Evolutionary conservation across 2,113 vertebrate genomes (phyloP).

Genomic region (Amazona vittata): DNA sequence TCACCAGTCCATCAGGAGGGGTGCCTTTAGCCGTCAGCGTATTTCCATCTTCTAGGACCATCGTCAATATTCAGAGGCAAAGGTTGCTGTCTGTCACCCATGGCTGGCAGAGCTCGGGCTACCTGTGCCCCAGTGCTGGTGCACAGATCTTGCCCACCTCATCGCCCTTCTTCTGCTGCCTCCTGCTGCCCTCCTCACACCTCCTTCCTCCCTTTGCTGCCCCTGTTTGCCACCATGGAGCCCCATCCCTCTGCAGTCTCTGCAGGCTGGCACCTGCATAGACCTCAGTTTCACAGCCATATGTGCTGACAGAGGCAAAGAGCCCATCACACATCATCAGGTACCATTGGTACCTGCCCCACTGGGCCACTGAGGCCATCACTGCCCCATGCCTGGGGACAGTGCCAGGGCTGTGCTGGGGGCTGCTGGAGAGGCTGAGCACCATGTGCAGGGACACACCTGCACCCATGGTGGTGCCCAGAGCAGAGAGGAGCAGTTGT

Average conservation of each 20-base stretch:
- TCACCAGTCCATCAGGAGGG: background rate
- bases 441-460: background rate
- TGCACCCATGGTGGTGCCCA: background rate
- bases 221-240: fast-evolving
- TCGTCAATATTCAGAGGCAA: background rate
- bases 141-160: background rate
- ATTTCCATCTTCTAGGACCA: background rate
- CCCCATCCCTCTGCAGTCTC: fast-evolving
- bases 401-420: background rate
- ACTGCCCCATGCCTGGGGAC: background rate
- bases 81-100: background rate
- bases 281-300: background rate
- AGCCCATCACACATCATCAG: background rate
- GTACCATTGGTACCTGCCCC: background rate
- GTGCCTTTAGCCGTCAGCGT: background rate
- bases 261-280: background rate
- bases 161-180: background rate
- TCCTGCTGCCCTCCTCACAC: fast-evolving
- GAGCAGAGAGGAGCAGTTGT: background rate
- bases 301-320: background rate
- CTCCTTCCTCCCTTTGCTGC: background rate
- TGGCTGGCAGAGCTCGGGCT: fast-evolving
- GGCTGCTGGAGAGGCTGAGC: background rate
- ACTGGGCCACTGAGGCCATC: fast-evolving
- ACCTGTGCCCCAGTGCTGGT: background rate